Percentiles rank a stretch among this genome's conserved stretches.
These are phyloP conservation scores for Didymodactylos carnosus DNA, from an alignment of 2,888 invertebrate species.

Conservation along the genomic window DNA sequence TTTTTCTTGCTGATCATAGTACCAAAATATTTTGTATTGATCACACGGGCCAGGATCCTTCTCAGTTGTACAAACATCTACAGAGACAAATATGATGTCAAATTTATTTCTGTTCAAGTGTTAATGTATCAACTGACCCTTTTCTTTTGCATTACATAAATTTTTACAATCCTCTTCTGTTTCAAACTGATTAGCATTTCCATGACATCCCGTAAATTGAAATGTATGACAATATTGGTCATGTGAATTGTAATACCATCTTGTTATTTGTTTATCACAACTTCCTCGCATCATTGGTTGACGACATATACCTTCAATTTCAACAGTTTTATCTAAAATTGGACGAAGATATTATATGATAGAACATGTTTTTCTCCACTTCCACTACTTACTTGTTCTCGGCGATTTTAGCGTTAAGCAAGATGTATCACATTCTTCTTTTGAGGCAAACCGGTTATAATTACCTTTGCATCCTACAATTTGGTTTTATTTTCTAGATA, in stretches of 20 bases:
- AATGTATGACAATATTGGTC: conserved; percentile 15
- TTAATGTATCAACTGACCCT: too few species aligned
- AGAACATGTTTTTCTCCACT: too few species aligned
- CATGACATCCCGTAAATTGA: conserved; percentile 9
- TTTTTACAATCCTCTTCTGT: conserved; percentile 8
- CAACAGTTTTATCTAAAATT: too few species aligned
- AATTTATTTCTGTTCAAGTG: not conserved
- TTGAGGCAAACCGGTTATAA: conserved; percentile 14
- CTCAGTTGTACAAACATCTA: conserved; percentile 51
- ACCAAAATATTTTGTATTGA: conserved; percentile 21
- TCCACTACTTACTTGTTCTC: not conserved
- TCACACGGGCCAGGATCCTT: conserved; percentile 22
- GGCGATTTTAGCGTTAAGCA: conserved; percentile 14
- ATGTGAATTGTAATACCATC: conserved; percentile 18
- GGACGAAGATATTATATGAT: too few species aligned
- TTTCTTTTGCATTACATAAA: conserved; percentile 11
- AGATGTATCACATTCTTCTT: conserved; percentile 19
- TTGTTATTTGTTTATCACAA: conserved; percentile 16
- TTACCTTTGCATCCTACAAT: conserved; percentile 13
- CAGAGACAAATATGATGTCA: conserved; percentile 13
- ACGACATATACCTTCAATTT: conserved; percentile 19
- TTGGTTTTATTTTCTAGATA: too few species aligned
- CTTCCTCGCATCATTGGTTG: conserved; percentile 21
- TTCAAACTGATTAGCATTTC: conserved; percentile 14
- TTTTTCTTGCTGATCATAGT: conserved; percentile 39